Conservation (phyloP, 2,797 vertebrate species). For the Zonotrichia albicollis region DNA sequence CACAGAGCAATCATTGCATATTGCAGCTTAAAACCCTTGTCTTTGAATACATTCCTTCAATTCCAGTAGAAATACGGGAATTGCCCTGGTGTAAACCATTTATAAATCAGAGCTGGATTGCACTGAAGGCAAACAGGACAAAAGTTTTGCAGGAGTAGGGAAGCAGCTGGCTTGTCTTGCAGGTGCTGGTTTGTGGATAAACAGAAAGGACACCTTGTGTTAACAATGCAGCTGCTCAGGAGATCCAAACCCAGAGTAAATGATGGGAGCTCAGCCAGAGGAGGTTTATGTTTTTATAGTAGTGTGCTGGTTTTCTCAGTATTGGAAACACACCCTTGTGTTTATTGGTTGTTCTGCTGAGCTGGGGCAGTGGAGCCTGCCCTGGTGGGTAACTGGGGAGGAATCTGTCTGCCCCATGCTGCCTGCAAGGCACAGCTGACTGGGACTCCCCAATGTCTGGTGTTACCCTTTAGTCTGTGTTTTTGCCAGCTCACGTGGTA, state of each 20-base stretch:
- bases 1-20: background rate
- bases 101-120: background rate
- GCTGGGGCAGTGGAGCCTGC: background rate
- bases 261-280: background rate
- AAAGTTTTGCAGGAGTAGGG: background rate
- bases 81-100: background rate
- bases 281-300: background rate
- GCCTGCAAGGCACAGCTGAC: background rate
- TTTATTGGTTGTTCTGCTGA: background rate
- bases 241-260: background rate
- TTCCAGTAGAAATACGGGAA: background rate
- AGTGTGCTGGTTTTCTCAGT: background rate
- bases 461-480: background rate
- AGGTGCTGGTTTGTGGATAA: background rate
- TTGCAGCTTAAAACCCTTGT: background rate
- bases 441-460: fast-evolving
- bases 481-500: background rate
- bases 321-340: background rate
- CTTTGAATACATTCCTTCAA: background rate
- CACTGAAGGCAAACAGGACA: background rate
- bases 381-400: background rate
- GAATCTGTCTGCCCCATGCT: background rate
- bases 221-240: background rate
- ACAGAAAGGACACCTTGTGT: background rate
- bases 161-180: background rate